A percentile compares a stretch with the other conserved stretches of the same genome.
Evolutionary conservation across 1,140 invertebrate genomes (phyloP).

Genomic region (Leguminivora glycinivorella): DNA sequence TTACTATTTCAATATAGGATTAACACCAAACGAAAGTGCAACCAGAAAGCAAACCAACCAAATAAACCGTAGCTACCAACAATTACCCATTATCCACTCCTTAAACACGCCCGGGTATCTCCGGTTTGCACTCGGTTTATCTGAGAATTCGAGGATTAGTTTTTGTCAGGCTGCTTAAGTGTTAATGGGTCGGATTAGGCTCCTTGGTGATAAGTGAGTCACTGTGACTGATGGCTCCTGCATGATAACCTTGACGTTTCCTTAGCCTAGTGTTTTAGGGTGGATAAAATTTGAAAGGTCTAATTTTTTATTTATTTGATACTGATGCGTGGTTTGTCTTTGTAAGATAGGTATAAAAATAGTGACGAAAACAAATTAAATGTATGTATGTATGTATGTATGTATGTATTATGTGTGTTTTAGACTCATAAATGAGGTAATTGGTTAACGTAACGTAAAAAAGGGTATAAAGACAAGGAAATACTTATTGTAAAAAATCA

Average conservation of each 20-base stretch:
- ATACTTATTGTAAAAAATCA: neutral
- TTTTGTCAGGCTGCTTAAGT: slow-evolving; percentile 73
- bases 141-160: slow-evolving; percentile 65
- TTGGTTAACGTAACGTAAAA: no score
- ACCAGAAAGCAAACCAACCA: neutral
- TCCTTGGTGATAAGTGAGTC: slow-evolving; percentile 60
- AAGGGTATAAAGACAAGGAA: neutral
- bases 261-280: slow-evolving; percentile 36
- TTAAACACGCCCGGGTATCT: slow-evolving; percentile 19
- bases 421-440: no score
- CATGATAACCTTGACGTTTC: slow-evolving; percentile 49
- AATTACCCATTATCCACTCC: slow-evolving; percentile 16
- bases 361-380: neutral
- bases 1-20: neutral
- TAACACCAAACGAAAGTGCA: neutral
- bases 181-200: slow-evolving; percentile 75
- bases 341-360: neutral
- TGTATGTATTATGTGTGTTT: no score
- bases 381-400: no score
- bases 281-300: slow-evolving; percentile 11
- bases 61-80: neutral
- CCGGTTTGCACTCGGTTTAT: slow-evolving; percentile 24
- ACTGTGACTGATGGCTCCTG: slow-evolving; percentile 63
- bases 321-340: neutral
- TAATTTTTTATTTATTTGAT: neutral